Percentiles rank a stretch among this genome's conserved stretches.
These are phyloP conservation scores for Ahaetulla prasina DNA, from an alignment of 2,113 vertebrate genomes.

Conservation along the genomic window DNA sequence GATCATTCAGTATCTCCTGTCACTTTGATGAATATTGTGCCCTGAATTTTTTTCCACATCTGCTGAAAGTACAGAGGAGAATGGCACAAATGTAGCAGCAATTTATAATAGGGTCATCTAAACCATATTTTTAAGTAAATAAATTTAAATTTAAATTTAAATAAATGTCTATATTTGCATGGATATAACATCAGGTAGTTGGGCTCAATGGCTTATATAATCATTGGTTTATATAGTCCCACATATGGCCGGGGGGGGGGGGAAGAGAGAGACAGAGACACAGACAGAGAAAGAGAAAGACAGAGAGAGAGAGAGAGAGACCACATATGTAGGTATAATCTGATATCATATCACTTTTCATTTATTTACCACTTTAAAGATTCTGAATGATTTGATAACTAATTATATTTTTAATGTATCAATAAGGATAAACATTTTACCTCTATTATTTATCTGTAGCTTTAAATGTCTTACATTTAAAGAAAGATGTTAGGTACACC, in stretches of 20 bases:
- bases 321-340: not conserved
- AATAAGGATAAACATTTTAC: not conserved
- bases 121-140: not conserved
- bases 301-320: no score
- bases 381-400: not conserved
- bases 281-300: no score
- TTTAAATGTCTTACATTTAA: not conserved
- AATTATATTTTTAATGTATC: not conserved
- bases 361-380: not conserved
- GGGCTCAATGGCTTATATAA: not conserved
- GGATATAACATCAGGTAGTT: not conserved
- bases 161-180: not conserved
- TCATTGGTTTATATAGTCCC: not conserved
- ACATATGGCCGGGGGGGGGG: no score
- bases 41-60: not conserved
- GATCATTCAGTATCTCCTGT: not conserved
- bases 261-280: no score
- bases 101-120: not conserved
- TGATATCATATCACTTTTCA: not conserved
- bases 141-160: not conserved
- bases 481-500: not conserved
- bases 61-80: not conserved
- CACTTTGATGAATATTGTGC: not conserved
- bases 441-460: not conserved
- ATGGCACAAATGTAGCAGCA: not conserved